Percentiles rank a stretch among this genome's conserved stretches.
Evolutionary conservation across 2,888 invertebrate genomes (phyloP).

Genomic region (Aplocera efformata): DNA sequence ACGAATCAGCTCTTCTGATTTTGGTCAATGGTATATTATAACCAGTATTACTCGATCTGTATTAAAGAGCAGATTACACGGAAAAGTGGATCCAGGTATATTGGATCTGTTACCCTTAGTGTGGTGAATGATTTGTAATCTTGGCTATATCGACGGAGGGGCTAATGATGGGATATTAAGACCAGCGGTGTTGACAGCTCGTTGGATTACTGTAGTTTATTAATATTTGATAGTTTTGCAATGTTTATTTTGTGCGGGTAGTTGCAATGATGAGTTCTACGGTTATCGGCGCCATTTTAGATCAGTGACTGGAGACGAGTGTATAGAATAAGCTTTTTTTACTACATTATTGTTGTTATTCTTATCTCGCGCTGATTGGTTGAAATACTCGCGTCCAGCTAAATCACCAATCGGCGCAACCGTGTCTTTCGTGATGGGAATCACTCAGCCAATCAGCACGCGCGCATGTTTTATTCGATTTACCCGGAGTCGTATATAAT

Average conservation of each 20-base stretch:
- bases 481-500: too few species aligned
- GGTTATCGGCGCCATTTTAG: slow-evolving; percentile 3
- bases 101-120: slow-evolving; percentile 42
- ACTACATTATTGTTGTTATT: too few species aligned
- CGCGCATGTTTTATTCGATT: too few species aligned
- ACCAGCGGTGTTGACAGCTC: slow-evolving; percentile 63
- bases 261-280: slow-evolving; percentile 14
- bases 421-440: too few species aligned
- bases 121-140: slow-evolving; percentile 64
- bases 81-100: slow-evolving; percentile 7
- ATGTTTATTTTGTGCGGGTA: slow-evolving; percentile 21
- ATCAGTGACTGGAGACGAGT: too few species aligned
- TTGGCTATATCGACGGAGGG: slow-evolving; percentile 66
- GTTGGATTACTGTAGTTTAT: slow-evolving; percentile 47
- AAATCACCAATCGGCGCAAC: too few species aligned
- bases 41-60: slow-evolving; percentile 39
- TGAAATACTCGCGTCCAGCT: too few species aligned
- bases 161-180: slow-evolving; percentile 67
- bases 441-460: too few species aligned
- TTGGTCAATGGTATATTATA: slow-evolving; percentile 27
- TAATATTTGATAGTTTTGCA: slow-evolving; percentile 31
- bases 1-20: slow-evolving; percentile 32
- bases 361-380: too few species aligned
- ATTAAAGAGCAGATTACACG: slow-evolving; percentile 18
- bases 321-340: too few species aligned